phyloP scores from a whole-genome alignment of 2,888 invertebrate species.

The Hybos culiciformis region DNA sequence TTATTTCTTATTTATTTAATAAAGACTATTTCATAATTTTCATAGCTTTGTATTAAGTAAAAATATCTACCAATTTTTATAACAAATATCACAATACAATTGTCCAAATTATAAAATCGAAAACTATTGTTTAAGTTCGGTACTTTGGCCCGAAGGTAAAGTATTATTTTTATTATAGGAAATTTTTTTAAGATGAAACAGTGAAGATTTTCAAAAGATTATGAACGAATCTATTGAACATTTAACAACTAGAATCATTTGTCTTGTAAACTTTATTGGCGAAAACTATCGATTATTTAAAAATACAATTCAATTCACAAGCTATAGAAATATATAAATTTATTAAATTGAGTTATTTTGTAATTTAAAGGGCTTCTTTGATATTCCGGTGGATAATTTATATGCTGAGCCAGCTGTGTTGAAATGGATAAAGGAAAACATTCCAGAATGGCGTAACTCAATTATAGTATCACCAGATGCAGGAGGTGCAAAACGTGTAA shows the following conservation, averaged over 20 bases:
- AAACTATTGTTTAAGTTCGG: neutral
- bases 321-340: conserved; percentile 3
- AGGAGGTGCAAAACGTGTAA: conserved; percentile 80
- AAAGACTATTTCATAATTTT: no score
- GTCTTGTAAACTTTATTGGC: neutral
- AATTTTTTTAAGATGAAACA: no score
- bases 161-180: neutral
- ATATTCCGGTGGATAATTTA: conserved; percentile 84
- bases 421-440: conserved; percentile 84
- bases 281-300: neutral
- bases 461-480: conserved; percentile 89
- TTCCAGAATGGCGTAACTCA: conserved; percentile 72
- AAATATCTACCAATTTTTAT: neutral
- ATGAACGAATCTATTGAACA: no score
- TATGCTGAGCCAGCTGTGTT: conserved; percentile 85
- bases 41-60: conserved; percentile 12
- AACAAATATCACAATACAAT: neutral
- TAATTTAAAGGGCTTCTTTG: conserved; percentile 59
- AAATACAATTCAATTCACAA: neutral
- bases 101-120: neutral
- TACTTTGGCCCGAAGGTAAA: neutral
- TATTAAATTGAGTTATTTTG: conserved; percentile 7
- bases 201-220: no score
- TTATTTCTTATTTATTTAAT: no score
- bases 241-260: no score